Evolutionary conservation across 2,113 vertebrate species (phyloP).

Genomic region (Sander vitreus): DNA sequence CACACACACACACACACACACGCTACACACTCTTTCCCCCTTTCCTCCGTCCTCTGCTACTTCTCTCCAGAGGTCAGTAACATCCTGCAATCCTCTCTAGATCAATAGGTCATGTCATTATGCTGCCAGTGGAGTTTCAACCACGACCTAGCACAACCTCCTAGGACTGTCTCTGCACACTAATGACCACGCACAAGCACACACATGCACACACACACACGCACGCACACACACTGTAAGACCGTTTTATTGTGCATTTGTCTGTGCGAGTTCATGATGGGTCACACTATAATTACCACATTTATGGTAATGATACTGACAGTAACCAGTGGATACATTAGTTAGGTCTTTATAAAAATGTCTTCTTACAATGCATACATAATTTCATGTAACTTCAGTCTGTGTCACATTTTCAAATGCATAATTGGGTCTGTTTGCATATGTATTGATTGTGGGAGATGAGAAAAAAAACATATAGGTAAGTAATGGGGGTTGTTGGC

Average conservation of each 20-base stretch:
- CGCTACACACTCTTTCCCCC: background rate
- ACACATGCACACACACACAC: background rate
- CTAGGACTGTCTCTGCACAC: constrained; percentile 57
- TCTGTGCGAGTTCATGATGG: constrained; percentile 13
- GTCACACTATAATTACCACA: constrained; percentile 42
- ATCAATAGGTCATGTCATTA: constrained; percentile 77
- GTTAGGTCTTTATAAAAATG: constrained; percentile 6
- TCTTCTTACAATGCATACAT: too few relatives aligned
- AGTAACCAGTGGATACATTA: background rate
- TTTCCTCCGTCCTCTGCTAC: constrained; percentile 17
- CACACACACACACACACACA: background rate
- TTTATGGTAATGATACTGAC: background rate
- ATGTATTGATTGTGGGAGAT: background rate
- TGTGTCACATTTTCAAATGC: background rate
- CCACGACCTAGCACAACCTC: constrained; percentile 53
- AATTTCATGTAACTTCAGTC: background rate
- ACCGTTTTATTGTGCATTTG: constrained; percentile 15
- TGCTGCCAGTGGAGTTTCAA: constrained; percentile 64
- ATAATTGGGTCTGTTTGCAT: background rate
- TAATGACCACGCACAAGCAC: constrained; percentile 50
- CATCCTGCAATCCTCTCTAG: constrained; percentile 50
- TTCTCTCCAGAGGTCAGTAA: constrained; percentile 62
- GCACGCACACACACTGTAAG: background rate
- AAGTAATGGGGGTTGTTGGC: background rate
- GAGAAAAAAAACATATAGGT: background rate